phyloP scores from a whole-genome alignment of 2,888 invertebrate species.

The Julus scanicus region DNA sequence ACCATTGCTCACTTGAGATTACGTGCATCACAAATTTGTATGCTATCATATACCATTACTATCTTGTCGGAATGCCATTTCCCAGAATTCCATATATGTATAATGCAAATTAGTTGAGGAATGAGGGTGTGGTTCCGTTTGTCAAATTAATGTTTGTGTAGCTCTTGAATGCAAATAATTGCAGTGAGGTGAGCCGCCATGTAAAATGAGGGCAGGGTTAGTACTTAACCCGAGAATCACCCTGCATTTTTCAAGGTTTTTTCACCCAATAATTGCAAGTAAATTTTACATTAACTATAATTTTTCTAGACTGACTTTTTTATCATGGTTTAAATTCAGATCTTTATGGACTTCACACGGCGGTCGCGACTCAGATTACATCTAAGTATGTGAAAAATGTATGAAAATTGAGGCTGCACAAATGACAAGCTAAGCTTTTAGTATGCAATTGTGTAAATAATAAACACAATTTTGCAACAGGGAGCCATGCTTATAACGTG shows the following conservation, averaged over 20 bases:
- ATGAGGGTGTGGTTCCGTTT: neutral
- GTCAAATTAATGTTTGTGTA: neutral
- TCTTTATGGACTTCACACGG: neutral
- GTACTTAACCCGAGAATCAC: neutral
- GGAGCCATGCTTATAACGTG: neutral
- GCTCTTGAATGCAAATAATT: neutral
- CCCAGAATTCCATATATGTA: neutral
- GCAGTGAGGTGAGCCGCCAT: neutral
- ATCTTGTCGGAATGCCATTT: conserved; percentile 4
- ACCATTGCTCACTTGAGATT: no score
- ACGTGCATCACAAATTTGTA: no score
- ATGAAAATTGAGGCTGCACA: neutral
- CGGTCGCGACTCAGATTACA: neutral
- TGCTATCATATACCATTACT: neutral
- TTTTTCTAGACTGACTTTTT: neutral
- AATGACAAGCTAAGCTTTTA: neutral
- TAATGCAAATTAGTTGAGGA: conserved; percentile 5
- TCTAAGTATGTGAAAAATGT: neutral
- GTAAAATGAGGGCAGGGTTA: neutral
- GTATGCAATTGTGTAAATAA: neutral
- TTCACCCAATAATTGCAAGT: neutral
- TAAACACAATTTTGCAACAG: neutral
- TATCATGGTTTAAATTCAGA: neutral
- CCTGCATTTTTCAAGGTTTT: neutral
- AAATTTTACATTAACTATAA: neutral